Conservation (phyloP, 2,888 invertebrate genomes). For the Keiferia lycopersicella region DNA sequence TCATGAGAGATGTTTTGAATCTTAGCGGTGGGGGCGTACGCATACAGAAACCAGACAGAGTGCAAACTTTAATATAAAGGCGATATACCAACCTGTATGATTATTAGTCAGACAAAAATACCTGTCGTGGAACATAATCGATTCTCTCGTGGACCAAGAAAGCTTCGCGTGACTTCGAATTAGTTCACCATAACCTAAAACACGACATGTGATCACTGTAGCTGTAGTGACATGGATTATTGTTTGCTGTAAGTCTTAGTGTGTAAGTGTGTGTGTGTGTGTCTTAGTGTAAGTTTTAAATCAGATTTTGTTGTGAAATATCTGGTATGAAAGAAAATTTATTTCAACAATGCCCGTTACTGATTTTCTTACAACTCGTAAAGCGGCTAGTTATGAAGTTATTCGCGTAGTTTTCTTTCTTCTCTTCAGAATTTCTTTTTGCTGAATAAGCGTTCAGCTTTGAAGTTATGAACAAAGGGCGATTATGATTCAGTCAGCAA, state of each 20-base stretch:
- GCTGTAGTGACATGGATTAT: not conserved
- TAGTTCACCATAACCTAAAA: conserved; percentile 4
- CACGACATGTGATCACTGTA: not conserved
- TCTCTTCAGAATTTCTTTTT: not conserved
- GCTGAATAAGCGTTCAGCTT: conserved; percentile 12
- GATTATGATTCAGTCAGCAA: conserved; percentile 4
- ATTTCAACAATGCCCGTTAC: not conserved
- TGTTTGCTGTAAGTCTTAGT: not conserved
- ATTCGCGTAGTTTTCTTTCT: not conserved
- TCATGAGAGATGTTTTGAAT: too few species aligned
- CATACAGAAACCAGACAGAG: too few species aligned
- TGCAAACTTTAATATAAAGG: too few species aligned
- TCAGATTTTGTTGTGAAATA: not conserved
- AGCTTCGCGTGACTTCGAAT: not conserved
- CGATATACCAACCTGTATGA: not conserved
- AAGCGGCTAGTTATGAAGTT: not conserved
- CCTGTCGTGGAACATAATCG: too few species aligned
- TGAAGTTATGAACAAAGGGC: conserved; percentile 22
- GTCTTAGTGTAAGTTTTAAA: not conserved
- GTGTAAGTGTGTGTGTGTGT: too few species aligned
- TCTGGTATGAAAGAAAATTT: too few species aligned
- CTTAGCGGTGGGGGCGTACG: too few species aligned
- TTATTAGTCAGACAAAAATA: too few species aligned
- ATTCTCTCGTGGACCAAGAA: conserved; percentile 5
- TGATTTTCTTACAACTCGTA: not conserved